Conservation (phyloP, 2,113 vertebrate genomes). For the Eolophus roseicapilla region DNA sequence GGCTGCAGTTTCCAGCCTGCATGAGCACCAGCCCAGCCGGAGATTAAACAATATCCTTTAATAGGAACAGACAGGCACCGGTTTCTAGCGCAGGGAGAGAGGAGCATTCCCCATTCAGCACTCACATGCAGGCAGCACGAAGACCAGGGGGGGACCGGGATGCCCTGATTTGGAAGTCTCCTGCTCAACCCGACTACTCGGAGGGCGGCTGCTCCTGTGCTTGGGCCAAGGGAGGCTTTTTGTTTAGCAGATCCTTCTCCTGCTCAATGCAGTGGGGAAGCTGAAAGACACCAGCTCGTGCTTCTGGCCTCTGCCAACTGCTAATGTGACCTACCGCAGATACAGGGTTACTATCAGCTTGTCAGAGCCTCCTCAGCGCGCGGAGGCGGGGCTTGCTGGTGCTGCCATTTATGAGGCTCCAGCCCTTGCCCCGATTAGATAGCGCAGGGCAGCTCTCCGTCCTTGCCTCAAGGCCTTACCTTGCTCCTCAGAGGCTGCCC, state of each 20-base stretch:
- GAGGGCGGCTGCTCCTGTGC: background rate
- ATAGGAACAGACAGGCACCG: background rate
- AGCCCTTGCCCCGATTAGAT: background rate
- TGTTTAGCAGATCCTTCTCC: background rate
- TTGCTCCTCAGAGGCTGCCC: background rate
- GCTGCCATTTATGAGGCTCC: constrained; percentile 10
- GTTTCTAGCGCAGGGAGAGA: rapidly evolving
- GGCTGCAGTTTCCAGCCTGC: background rate
- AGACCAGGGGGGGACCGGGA: background rate
- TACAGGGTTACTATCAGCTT: background rate
- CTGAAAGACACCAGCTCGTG: background rate
- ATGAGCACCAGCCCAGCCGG: background rate
- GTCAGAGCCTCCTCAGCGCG: rapidly evolving
- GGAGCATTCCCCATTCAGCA: background rate
- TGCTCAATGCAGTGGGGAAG: background rate
- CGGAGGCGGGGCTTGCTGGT: rapidly evolving
- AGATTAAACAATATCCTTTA: constrained; percentile 37
- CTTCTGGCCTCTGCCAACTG: background rate
- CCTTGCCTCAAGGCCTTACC: rapidly evolving
- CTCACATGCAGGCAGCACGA: rapidly evolving
- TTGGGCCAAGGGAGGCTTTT: background rate
- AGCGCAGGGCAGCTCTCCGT: background rate
- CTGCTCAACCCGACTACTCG: background rate
- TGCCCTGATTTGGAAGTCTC: constrained; percentile 58
- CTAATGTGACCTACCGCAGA: constrained; percentile 4